Base-by-base conservation (phyloP, 37 sponge, comb jelly and placozoan genomes). In the Spongilla lacustris region DNA sequence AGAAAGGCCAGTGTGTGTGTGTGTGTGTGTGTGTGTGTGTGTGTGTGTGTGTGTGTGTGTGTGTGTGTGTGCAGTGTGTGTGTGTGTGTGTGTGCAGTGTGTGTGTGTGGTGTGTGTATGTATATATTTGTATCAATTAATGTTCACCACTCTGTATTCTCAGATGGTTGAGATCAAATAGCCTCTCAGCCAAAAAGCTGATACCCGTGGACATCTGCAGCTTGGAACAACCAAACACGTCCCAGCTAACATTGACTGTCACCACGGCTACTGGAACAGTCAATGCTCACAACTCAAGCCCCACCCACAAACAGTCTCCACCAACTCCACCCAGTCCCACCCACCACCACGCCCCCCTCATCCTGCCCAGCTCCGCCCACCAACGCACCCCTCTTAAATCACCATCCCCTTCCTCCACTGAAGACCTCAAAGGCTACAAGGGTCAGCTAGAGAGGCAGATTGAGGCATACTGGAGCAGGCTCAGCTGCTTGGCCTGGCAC, bases 151-250 rank as follows among this genome's bases (percentile, higher is more conserved):
- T n/a, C 46, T 46, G 46, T 46, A 17, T 58, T 58, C 34, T 23
- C 36, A 95, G 87, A 36, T 96, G 93, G 96, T 30, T 96, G 73
- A 36, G 68, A 66, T 88, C 87, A 74, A 86, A 96, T 84, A 90
- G 91, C 30, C 81, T 92, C 50, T 33, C 83, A n/a, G 83, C 93
- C 22, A 88, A 85, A 27, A 87, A 84, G 28, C 89, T 95, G 23
- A 90, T 86, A 14, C 92, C 92, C 19, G 89, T 95, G 89, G 96
- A 95, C 76, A 14, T 58, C 58, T 58, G 21, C 21, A 58, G 12
- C 58, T 17, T 14, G 58, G 58, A 17, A 58, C 58, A 58, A 14
- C 21, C 58, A 58, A 6, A 3, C 6, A 41, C 58, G 21, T 10
- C 21, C 21, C 58, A 19, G 58, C 58, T 17, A 58, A 17, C 58